Conservation (phyloP, 2,888 invertebrate species). For the Eilema depressum region DNA sequence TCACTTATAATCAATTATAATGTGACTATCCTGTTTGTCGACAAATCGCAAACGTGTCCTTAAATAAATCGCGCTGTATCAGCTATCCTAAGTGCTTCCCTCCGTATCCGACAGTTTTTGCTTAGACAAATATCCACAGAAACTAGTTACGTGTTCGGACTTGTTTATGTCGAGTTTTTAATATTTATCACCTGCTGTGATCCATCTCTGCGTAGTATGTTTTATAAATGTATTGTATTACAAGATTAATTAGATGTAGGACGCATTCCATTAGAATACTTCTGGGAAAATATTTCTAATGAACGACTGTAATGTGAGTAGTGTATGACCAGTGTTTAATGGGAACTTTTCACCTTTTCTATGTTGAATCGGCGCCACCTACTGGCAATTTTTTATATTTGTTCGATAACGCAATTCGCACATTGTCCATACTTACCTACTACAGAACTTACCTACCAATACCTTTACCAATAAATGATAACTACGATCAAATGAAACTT, state of each 20-base stretch:
- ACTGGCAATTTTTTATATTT: not conserved
- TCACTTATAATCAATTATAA: constrained; percentile 26
- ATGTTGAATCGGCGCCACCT: too few species aligned
- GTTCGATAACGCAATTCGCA: not conserved
- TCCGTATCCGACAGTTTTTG: constrained; percentile 75
- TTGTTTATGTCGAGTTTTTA: constrained; percentile 74
- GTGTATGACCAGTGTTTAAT: not conserved
- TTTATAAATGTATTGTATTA: constrained; percentile 19
- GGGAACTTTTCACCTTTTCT: not conserved
- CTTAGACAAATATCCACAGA: constrained; percentile 83
- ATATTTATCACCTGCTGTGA: constrained; percentile 71
- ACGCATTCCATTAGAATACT: constrained; percentile 5
- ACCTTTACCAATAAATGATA: not conserved
- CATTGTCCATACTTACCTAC: not conserved
- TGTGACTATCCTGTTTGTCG: not conserved
- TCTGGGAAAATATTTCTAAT: constrained; percentile 5
- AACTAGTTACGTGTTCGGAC: constrained; percentile 83
- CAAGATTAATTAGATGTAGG: constrained; percentile 29
- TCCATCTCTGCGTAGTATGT: constrained; percentile 49
- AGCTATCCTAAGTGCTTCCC: constrained; percentile 62
- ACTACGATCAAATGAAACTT: too few species aligned
- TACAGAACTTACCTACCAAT: not conserved
- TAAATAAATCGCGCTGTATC: constrained; percentile 30
- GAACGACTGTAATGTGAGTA: not conserved
- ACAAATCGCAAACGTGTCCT: constrained; percentile 21